Conservation (phyloP, 2,797 vertebrate species). For the Anniella stebbinsi region DNA sequence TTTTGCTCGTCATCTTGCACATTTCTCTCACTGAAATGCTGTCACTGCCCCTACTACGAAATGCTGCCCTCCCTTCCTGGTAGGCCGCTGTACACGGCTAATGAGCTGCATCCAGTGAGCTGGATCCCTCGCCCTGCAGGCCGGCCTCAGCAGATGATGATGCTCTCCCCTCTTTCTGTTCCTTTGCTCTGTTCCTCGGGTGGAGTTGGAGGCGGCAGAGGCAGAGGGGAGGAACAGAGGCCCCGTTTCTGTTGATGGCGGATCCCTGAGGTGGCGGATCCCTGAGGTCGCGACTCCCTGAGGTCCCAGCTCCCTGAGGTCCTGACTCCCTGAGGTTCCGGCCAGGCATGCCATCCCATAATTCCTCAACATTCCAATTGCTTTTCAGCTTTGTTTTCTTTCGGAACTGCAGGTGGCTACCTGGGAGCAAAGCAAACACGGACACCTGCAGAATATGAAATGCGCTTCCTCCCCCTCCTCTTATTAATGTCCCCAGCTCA, state of each 20-base stretch:
- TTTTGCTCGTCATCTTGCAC: rapidly evolving
- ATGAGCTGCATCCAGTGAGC: not conserved
- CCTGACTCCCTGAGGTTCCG: not conserved
- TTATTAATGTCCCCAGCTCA: not conserved
- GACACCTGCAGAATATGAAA: conserved; percentile 30
- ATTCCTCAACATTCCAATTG: not conserved
- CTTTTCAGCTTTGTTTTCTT: conserved; percentile 4
- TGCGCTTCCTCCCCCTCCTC: too few species aligned
- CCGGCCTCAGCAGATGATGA: not conserved
- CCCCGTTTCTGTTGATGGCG: not conserved
- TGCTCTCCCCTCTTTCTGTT: not conserved
- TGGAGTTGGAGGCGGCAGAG: not conserved
- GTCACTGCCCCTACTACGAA: not conserved
- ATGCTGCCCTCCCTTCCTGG: not conserved
- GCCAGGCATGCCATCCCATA: not conserved
- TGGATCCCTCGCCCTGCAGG: not conserved
- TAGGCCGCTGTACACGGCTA: not conserved
- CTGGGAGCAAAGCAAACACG: not conserved
- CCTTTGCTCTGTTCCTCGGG: not conserved
- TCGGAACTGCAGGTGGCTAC: conserved; percentile 19
- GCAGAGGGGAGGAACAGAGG: not conserved
- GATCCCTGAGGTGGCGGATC: too few species aligned
- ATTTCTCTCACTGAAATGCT: not conserved
- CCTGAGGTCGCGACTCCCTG: too few species aligned
- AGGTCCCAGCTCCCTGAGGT: not conserved